phyloP scores from a whole-genome alignment of 2,888 invertebrate species.

The Sarcophaga caerulescens region DNA sequence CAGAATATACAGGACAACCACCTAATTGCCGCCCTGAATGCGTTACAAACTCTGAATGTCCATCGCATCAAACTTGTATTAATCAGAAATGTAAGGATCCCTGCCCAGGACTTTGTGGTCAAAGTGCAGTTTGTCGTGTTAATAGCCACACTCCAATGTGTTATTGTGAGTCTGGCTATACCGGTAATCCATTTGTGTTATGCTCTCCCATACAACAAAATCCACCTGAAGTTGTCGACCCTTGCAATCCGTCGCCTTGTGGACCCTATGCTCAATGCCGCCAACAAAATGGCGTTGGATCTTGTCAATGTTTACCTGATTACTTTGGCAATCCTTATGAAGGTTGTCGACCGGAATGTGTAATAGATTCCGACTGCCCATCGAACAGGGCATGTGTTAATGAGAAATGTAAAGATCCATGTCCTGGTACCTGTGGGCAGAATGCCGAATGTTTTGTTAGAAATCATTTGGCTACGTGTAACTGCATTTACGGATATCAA shows the following conservation, averaged over 20 bases:
- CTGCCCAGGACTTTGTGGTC: constrained; percentile 87
- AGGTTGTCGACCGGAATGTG: constrained; percentile 88
- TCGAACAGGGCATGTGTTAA: constrained; percentile 87
- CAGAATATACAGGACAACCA: constrained; percentile 86
- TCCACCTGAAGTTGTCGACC: constrained; percentile 81
- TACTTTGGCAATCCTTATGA: constrained; percentile 91
- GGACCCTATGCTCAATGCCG: constrained; percentile 89
- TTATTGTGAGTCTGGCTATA: constrained; percentile 83
- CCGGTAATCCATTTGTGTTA: constrained; percentile 80
- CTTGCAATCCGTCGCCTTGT: constrained; percentile 91
- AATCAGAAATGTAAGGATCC: constrained; percentile 89
- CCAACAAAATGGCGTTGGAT: constrained; percentile 85
- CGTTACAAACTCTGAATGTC: constrained; percentile 88
- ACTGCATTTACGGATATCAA: constrained; percentile 86
- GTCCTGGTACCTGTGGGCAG: constrained; percentile 89
- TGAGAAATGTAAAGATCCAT: constrained; percentile 89
- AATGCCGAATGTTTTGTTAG: constrained; percentile 88
- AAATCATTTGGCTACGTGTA: constrained; percentile 87
- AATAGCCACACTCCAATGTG: constrained; percentile 91
- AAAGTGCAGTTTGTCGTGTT: constrained; percentile 87
- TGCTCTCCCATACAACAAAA: constrained; percentile 82
- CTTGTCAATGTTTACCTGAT: constrained; percentile 87
- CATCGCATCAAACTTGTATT: constrained; percentile 86
- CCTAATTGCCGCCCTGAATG: constrained; percentile 89
- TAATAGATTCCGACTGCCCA: constrained; percentile 87